These are phyloP conservation scores for Coccyzus lansbergi DNA, from an alignment of 2,797 vertebrate genomes.

Conservation along the genomic window DNA sequence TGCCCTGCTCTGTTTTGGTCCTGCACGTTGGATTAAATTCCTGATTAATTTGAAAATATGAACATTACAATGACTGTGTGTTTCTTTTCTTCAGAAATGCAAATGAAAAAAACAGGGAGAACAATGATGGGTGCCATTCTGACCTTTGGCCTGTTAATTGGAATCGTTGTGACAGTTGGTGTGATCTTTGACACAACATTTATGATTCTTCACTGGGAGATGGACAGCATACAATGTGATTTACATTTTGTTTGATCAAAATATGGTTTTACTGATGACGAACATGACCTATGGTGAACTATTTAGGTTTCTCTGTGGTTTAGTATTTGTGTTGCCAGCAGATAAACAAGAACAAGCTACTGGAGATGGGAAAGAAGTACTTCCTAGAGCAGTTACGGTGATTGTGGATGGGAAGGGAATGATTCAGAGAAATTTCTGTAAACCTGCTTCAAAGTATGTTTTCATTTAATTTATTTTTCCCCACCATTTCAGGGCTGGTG, in stretches of 20 bases:
- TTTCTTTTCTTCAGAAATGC: conserved; percentile 49
- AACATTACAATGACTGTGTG: neutral
- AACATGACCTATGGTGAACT: neutral
- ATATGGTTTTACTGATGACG: neutral
- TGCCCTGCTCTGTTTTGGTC: neutral
- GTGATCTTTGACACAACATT: conserved; percentile 63
- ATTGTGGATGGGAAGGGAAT: neutral
- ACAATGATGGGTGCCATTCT: conserved; percentile 21
- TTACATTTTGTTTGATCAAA: neutral
- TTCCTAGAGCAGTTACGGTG: neutral
- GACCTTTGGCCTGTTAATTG: conserved; percentile 57
- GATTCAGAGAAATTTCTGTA: neutral
- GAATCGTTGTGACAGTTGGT: conserved; percentile 44
- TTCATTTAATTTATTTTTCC: conserved; percentile 12
- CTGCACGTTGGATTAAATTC: neutral
- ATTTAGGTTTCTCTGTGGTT: neutral
- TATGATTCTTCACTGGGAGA: conserved; percentile 67
- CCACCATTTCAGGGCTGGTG: conserved; percentile 28
- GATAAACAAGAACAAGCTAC: neutral
- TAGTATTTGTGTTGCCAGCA: neutral
- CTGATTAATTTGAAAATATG: neutral
- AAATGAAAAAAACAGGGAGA: neutral
- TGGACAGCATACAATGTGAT: neutral
- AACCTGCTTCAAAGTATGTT: neutral
- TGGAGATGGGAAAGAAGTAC: neutral